Base-by-base conservation (phyloP, 2,888 invertebrate genomes). In the Dolichomitus sp. region DNA sequence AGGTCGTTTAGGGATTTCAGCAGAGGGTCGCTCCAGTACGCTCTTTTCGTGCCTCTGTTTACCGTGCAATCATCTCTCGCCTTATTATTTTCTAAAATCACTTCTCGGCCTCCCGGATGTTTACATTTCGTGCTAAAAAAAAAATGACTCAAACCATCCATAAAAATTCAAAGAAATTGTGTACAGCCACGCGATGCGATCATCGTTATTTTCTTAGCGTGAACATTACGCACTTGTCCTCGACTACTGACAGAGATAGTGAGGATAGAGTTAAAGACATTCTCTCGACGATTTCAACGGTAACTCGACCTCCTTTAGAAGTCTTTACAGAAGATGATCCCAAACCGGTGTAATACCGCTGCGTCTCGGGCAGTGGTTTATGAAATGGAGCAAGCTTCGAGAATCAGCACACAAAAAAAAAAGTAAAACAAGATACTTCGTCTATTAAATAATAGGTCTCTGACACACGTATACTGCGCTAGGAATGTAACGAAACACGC, bases 401-500 rank as follows among this genome's bases (percentile, higher is more conserved):
- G 42, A 42, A 42, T 63, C 40, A n/a, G 50, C n/a, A 19, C 23
- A 52, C 33, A 54, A 54, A 54, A 66, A 57, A 66, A 23, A 66
- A 42, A 66, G 30, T 33, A 40, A 52, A 14, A n/a, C n/a, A 59
- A 11, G 9, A 72, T 0, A 14, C 59, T 23, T 42, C n/a, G 27
- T 9, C 19, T 27, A 45, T 42, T 45, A 37, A 66, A 70, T 33
- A 40, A 40, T 68, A 19, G 40, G 4, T 14, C 11, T 37, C 27
- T 4, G 14, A 9, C 27, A 7, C 27, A 5, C 30, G n/a, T 33
- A 14, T 7, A 6, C 33, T n/a, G 23, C 48, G 59, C 33, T n/a
- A n/a, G 59, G 19, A 61, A 61, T 37, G 73, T 23, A 50, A 73
- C 30, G 61, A 73, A 79, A 33, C 37, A 69, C 80, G 76, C 77